Conservation (phyloP, 2,797 vertebrate species). For the Pteropus rufus region DNA sequence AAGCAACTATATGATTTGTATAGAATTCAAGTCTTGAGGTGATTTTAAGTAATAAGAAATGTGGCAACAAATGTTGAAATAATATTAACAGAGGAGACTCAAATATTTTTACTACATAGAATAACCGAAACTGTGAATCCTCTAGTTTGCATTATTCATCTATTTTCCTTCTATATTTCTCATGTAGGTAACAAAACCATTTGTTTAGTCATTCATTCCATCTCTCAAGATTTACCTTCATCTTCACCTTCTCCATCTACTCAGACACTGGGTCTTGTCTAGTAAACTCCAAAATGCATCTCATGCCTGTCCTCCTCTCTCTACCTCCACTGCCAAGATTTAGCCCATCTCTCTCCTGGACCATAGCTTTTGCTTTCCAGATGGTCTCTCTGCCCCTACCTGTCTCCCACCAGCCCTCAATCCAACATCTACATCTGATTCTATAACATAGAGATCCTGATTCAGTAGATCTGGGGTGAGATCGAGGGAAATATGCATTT, state of each 20-base stretch:
- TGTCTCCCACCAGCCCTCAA: not conserved
- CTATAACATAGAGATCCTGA: not conserved
- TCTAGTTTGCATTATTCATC: not conserved
- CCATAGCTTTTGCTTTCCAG: not conserved
- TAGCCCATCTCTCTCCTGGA: not conserved
- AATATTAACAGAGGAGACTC: not conserved
- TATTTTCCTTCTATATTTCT: not conserved
- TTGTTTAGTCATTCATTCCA: not conserved
- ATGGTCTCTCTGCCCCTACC: not conserved
- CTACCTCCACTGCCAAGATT: not conserved
- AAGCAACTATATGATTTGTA: not conserved
- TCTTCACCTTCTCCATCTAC: not conserved
- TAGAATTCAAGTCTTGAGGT: not conserved
- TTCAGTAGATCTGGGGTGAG: not conserved
- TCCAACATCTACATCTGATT: not conserved
- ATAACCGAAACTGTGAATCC: not conserved
- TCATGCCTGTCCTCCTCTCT: not conserved
- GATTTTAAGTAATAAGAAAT: constrained; percentile 35
- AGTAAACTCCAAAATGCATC: not conserved
- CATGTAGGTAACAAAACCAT: not conserved
- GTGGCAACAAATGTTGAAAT: constrained; percentile 8
- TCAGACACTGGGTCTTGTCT: not conserved
- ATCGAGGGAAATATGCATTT: not conserved
- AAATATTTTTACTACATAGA: not conserved
- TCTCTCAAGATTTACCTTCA: not conserved